A percentile compares a stretch with the other conserved stretches of the same genome.
Evolutionary conservation across 2,888 invertebrate species (phyloP).

Genomic region (Pyrrhia umbra): DNA sequence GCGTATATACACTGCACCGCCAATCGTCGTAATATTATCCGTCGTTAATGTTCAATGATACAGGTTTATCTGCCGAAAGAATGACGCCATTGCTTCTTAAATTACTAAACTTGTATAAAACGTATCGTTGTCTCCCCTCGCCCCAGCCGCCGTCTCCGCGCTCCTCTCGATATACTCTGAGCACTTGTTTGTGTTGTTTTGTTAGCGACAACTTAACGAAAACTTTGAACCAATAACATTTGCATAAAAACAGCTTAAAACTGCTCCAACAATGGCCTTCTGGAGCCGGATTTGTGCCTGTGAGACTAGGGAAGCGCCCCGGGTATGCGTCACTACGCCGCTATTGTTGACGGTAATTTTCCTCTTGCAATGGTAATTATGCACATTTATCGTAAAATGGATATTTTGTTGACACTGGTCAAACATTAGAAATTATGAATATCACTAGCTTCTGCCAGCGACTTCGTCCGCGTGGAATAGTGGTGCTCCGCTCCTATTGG

Average conservation of each 20-base stretch:
- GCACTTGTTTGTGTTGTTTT: slow-evolving; percentile 49
- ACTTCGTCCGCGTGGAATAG: too few species aligned
- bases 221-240: slow-evolving; percentile 63
- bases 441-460: too few species aligned
- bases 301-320: slow-evolving; percentile 15
- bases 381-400: neutral
- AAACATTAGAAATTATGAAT: neutral
- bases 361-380: neutral
- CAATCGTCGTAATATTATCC: neutral
- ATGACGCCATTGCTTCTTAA: slow-evolving; percentile 3
- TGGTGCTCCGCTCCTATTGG: too few species aligned
- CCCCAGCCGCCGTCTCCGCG: slow-evolving; percentile 15
- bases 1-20: neutral
- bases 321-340: neutral
- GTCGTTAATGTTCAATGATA: neutral
- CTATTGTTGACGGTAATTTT: neutral
- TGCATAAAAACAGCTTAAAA: slow-evolving; percentile 65
- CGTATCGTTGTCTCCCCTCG: neutral
- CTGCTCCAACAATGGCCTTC: slow-evolving; percentile 41
- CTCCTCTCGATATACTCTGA: slow-evolving; percentile 32
- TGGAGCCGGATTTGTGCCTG: slow-evolving; percentile 14
- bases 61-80: slow-evolving; percentile 10
- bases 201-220: slow-evolving; percentile 49
- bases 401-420: neutral
- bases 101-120: slow-evolving; percentile 19